Evolutionary conservation across 2,888 invertebrate species (phyloP).

Genomic region (Sericinus montela): DNA sequence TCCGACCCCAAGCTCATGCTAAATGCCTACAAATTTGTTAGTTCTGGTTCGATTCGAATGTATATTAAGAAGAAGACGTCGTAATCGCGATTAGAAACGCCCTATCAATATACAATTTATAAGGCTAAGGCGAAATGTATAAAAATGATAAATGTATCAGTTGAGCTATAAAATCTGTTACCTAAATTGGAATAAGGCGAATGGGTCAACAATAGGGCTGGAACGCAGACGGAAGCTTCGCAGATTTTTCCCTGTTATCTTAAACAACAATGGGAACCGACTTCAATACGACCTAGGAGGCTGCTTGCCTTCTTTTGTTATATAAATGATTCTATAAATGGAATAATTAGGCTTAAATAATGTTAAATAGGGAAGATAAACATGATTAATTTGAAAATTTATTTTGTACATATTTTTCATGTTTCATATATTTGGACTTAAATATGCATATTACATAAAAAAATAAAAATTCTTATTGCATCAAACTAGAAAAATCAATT

Average conservation of each 20-base stretch:
- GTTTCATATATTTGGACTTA: neutral
- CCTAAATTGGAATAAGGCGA: conserved; percentile 54
- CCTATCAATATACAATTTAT: conserved; percentile 70
- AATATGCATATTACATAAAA: too few species aligned
- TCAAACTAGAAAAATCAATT: too few species aligned
- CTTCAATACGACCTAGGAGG: conserved; percentile 53
- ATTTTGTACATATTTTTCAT: neutral
- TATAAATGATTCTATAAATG: conserved; percentile 69
- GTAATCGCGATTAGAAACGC: conserved; percentile 62
- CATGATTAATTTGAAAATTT: neutral
- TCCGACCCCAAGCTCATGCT: conserved; percentile 46
- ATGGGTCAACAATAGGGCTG: conserved; percentile 51
- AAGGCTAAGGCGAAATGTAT: conserved; percentile 53
- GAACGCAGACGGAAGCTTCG: conserved; percentile 54
- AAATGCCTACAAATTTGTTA: conserved; percentile 65
- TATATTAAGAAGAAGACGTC: conserved; percentile 39
- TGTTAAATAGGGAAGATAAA: conserved; percentile 22
- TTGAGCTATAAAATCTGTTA: conserved; percentile 56
- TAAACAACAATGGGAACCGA: conserved; percentile 58
- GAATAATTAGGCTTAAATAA: conserved; percentile 67
- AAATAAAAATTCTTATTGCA: too few species aligned
- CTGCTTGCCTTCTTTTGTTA: conserved; percentile 62
- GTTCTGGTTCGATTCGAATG: conserved; percentile 63
- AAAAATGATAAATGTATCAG: conserved; percentile 63
- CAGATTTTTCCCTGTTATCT: conserved; percentile 67